Evolutionary conservation across 92 coral and sea anemone genomes (phyloP), one percentile per base, ranked within the genome.

Genomic region (Siderastrea siderea): DNA sequence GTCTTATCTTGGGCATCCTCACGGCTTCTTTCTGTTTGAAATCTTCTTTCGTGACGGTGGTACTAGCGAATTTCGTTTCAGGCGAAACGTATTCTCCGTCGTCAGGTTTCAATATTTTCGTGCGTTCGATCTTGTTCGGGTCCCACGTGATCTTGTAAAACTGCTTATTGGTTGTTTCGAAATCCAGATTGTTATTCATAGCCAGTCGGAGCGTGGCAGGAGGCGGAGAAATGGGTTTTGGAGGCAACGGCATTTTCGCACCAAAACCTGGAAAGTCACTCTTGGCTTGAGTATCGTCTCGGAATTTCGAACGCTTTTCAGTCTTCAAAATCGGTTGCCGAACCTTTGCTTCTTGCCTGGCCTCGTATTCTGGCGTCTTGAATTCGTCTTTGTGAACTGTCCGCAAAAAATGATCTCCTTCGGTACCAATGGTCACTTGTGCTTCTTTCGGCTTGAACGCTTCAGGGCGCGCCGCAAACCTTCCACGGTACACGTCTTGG

Each of bases 241-340:
- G 80, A 7, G 99, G 99, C 83, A 84, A 80, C 14, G 98, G 99
- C 93, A 97, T 93, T 81, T 81, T 88, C 77, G 95, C 98, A 78
- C 86, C 94, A 79, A 90, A 97, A 65, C 98, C 94, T 51, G 99
- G 99, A 47, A 94, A 97, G 84, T 97, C 99, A 68, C 98, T 97
- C 88, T 79, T 95, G 76, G 94, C 94, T 74, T 97, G 99, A 15
- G 99, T 97, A 48, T 96, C 92, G 26, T 92, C 87, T 57, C 94
- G 96, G 76, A 97, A 97, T 82, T 94, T 97, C 0, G 96, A 94
- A 14, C 99, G 96, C 65, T 86, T 90, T 51, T 91, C 80, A 4
- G 93, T 83, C 81, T 89, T 94, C 38, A 97, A 60, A 7, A 85
- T 79, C 6, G 99, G 87, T 66, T 94, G 90, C 47, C 86, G 90